A percentile compares a stretch with the other conserved stretches of the same genome.
These are phyloP conservation scores for Mystacornis crossleyi DNA, from an alignment of 2,113 vertebrate species.

Conservation along the genomic window DNA sequence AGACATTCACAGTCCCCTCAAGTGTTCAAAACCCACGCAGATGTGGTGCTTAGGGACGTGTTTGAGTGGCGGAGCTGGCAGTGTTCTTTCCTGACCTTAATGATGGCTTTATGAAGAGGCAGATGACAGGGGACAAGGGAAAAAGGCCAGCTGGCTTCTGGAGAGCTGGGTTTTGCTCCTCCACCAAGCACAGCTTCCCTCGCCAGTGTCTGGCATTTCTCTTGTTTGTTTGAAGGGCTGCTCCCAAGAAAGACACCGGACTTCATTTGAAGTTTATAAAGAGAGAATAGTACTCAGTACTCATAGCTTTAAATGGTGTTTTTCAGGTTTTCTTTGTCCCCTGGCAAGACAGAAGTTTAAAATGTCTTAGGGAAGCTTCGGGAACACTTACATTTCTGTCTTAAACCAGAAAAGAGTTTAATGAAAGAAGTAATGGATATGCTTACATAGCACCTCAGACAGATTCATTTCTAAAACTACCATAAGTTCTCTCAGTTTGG, in stretches of 20 bases:
- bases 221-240: background rate
- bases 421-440: background rate
- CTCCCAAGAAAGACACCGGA: background rate
- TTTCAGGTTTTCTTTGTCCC: background rate
- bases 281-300: background rate
- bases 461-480: background rate
- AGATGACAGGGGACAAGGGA: background rate
- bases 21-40: accelerated
- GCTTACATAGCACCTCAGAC: background rate
- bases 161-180: background rate
- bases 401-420: background rate
- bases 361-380: background rate
- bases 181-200: background rate
- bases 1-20: background rate
- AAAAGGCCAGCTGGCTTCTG: background rate
- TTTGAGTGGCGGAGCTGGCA: background rate
- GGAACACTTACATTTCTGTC: background rate
- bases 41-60: background rate
- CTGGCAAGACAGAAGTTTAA: background rate
- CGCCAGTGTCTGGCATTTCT: background rate
- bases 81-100: background rate
- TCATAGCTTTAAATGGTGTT: background rate
- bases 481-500: background rate
- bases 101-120: background rate
- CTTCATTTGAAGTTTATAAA: background rate